These are phyloP conservation scores for Drosophila aldrichi DNA, from an alignment of 2,888 invertebrate genomes.

Conservation along the genomic window DNA sequence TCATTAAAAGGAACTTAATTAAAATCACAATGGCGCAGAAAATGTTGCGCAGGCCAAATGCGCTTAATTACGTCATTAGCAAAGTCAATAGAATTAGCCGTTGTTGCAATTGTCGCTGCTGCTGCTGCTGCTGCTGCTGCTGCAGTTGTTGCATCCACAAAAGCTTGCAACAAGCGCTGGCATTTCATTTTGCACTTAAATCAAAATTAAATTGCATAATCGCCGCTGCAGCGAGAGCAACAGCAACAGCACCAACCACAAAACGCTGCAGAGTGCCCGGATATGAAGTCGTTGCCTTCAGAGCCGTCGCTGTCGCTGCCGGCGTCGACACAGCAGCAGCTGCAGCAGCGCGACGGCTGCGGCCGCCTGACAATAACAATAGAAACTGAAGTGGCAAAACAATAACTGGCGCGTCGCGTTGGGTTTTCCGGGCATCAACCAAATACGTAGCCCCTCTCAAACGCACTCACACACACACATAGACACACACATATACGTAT, in stretches of 20 bases:
- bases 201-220: constrained; percentile 78
- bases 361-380: constrained; percentile 72
- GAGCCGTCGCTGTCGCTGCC: constrained; percentile 51
- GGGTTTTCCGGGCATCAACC: constrained; percentile 71
- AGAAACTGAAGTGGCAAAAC: constrained; percentile 81
- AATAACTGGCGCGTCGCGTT: constrained; percentile 78
- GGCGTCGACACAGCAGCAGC: constrained; percentile 25
- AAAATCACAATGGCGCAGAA: constrained; percentile 57
- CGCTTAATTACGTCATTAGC: constrained; percentile 83
- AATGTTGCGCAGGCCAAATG: constrained; percentile 57
- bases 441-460: constrained; percentile 34
- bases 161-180: constrained; percentile 46
- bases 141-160: constrained; percentile 26
- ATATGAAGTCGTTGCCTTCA: constrained; percentile 70
- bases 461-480: not conserved
- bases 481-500: not conserved
- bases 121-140: constrained; percentile 1
- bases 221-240: too few species aligned
- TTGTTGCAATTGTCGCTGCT: constrained; percentile 24
- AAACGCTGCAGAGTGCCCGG: constrained; percentile 32
- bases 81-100: constrained; percentile 82
- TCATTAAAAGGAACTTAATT: constrained; percentile 74
- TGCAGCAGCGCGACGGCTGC: constrained; percentile 20
- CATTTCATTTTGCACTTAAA: constrained; percentile 73
- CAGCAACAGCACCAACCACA: constrained; percentile 30